Base-by-base conservation (phyloP, 2,888 invertebrate genomes). In the Hirtodrosophila confusa region DNA sequence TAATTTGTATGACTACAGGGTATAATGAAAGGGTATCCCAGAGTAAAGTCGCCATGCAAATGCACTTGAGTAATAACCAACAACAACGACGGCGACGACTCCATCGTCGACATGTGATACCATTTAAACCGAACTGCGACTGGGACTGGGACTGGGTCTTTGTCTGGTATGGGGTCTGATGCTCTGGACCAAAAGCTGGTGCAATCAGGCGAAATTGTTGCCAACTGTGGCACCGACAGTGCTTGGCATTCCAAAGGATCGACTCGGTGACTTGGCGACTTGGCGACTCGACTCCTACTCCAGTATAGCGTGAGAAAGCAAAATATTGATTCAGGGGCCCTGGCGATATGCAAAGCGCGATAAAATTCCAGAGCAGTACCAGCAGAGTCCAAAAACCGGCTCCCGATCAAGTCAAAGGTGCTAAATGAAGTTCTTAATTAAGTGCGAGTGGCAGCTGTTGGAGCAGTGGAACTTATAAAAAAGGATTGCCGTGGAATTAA, bases 381-480 rank as follows among this genome's bases (percentile, higher is more conserved):
- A 17, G 17, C 23, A 45, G 54, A 49, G 24, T 55, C 69, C 23
- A 75, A 69, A 76, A 76, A 78, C 77, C 70, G 63, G 67, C 69
- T 79, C 53, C 60, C 44, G 74, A 65, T 68, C 79, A 64, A 64
- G 68, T 53, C 55, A 86, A 79, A 84, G 84, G 84, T 87, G 84
- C 88, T 87, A 87, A 84, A 85, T 84, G 84, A 84, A 87, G 86
- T 85, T 84, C 88, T 84, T 84, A 84, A 84, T 84, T 84, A 87
- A 85, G 88, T 84, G 86, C 77, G 77, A 87, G 70, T 78, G 82
- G 75, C 86, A 68, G 72, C 64, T 62, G 71, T 66, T 56, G 72
- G 48, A 64, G 58, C 49, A 37, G 11, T 43, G 64, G 33, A 53
- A 31, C 41, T 50, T 43, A 27, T 6, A 4, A 5, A 27, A 43